Conservation (phyloP, 2,113 vertebrate genomes). For the Nerophis lumbriciformis region DNA sequence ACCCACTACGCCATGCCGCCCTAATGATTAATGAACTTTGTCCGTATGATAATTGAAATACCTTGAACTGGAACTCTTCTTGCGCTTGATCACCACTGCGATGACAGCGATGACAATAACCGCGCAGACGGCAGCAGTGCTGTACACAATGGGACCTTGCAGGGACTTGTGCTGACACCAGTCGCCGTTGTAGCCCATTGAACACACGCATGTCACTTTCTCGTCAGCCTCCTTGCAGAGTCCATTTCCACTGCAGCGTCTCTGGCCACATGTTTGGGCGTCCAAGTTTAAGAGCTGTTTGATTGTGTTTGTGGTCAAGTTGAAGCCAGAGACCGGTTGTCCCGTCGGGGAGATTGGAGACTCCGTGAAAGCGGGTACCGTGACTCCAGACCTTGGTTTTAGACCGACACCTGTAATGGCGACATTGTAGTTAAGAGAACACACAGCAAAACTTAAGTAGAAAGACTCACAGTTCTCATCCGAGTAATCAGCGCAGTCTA, state of each 20-base stretch:
- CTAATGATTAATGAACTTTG: too few relatives aligned
- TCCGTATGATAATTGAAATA: constrained; percentile 5
- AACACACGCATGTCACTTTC: constrained; percentile 66
- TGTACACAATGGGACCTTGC: constrained; percentile 59
- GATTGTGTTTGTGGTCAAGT: constrained; percentile 17
- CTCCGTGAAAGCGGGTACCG: not conserved
- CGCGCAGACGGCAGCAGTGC: constrained; percentile 38
- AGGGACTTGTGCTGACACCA: constrained; percentile 69
- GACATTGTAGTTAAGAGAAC: not conserved
- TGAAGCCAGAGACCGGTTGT: not conserved
- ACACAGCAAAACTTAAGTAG: too few relatives aligned
- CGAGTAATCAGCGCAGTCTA: constrained; percentile 75
- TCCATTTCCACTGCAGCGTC: constrained; percentile 71
- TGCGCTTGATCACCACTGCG: constrained; percentile 62
- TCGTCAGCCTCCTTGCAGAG: constrained; percentile 58
- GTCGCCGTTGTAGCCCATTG: constrained; percentile 63
- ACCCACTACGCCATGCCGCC: too few relatives aligned
- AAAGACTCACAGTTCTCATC: constrained; percentile 80
- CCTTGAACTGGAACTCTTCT: constrained; percentile 54
- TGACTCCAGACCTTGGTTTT: not conserved
- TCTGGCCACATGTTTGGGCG: constrained; percentile 57
- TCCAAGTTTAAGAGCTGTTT: constrained; percentile 49
- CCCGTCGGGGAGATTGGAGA: not conserved
- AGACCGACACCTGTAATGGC: constrained; percentile 43
- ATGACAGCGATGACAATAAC: constrained; percentile 43